phyloP scores from a whole-genome alignment of 2,797 vertebrate genomes.

The Pipistrellus pipistrellus region DNA sequence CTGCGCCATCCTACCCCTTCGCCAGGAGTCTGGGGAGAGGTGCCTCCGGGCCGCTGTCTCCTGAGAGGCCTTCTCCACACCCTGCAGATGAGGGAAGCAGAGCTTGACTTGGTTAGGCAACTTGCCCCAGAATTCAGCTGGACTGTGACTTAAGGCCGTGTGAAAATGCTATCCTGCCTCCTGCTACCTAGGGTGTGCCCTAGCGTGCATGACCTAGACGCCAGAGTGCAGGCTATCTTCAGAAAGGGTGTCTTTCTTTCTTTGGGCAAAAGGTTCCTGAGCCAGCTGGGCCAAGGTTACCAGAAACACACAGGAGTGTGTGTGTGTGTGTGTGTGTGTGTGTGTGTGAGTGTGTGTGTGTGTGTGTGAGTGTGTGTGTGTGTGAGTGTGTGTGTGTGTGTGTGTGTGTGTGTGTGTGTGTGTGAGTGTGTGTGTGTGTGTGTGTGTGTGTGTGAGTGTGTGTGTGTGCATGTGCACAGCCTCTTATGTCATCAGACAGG shows the following conservation, averaged over 20 bases:
- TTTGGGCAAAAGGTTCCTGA: neutral
- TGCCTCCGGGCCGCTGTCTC: neutral
- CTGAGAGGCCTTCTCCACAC: neutral
- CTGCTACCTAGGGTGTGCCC: rapidly evolving
- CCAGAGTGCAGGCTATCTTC: neutral
- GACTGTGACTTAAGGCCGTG: neutral
- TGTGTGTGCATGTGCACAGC: rapidly evolving
- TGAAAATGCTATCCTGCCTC: neutral
- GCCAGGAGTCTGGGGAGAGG: neutral
- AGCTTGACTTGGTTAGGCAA: neutral
- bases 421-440: neutral
- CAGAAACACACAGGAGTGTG: neutral
- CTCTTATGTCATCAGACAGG: neutral
- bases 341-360: no score
- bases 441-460: neutral
- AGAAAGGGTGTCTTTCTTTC: neutral
- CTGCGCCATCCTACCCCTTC: neutral
- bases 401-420: no score
- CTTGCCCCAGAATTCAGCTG: neutral
- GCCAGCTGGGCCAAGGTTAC: neutral
- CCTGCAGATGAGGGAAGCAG: neutral
- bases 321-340: rapidly evolving
- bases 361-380: no score
- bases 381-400: no score
- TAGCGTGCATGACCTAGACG: neutral